Evolutionary conservation across 2,888 invertebrate genomes (phyloP).

Genomic region (Drosophila mercatorum): DNA sequence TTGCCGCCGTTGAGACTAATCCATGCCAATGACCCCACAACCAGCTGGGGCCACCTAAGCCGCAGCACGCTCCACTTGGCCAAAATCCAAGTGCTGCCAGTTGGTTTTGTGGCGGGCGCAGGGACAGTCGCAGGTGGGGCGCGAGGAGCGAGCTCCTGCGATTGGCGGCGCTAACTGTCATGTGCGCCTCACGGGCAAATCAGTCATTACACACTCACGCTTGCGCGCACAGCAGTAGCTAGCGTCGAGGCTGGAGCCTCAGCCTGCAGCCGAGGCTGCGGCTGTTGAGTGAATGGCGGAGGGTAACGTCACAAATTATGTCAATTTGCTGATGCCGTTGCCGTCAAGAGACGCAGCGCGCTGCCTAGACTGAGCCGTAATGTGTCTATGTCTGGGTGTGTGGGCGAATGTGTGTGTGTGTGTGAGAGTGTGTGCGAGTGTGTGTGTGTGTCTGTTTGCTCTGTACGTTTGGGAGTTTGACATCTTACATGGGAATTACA

Average conservation of each 20-base stretch:
- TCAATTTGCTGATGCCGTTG: slow-evolving; percentile 69
- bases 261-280: slow-evolving; percentile 17
- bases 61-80: slow-evolving; percentile 77
- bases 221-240: slow-evolving; percentile 51
- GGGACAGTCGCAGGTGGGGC: not conserved
- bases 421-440: slow-evolving; percentile 8
- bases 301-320: slow-evolving; percentile 71
- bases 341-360: slow-evolving; percentile 37
- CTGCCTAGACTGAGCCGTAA: slow-evolving; percentile 24
- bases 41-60: slow-evolving; percentile 71
- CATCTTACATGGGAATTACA: slow-evolving; percentile 80
- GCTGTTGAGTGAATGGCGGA: slow-evolving; percentile 14
- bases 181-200: slow-evolving; percentile 71
- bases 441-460: slow-evolving; percentile 26
- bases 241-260: slow-evolving; percentile 18
- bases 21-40: slow-evolving; percentile 66
- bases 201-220: slow-evolving; percentile 79
- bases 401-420: not conserved
- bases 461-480: slow-evolving; percentile 70
- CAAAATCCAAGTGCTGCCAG: slow-evolving; percentile 65
- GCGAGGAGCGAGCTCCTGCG: slow-evolving; percentile 7
- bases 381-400: not conserved
- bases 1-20: slow-evolving; percentile 63
- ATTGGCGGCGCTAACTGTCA: slow-evolving; percentile 51
- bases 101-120: slow-evolving; percentile 56